Base-by-base conservation (phyloP, 2,113 vertebrate species). In the Prolemur simus region DNA sequence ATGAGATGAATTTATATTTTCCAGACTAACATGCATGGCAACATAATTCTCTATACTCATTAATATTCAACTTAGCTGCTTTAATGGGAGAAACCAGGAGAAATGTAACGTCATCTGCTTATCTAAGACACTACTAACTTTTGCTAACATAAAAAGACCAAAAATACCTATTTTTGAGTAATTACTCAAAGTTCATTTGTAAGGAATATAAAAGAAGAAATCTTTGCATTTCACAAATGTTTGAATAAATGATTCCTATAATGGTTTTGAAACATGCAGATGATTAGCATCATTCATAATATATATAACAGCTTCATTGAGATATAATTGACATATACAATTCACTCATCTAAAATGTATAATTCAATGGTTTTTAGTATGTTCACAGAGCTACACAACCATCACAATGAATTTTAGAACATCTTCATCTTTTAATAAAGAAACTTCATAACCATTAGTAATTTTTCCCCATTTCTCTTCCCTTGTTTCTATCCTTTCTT, bases 1-100 rank as follows among this genome's bases (percentile, higher is more conserved):
- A 98, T 98, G 96, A 94, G 96, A 98, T 98, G 89, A 98, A 98
- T 98, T 98, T 98, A 98, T 98, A 98, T 98, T 99, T 99, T 98
- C 97, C 97, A 98, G 95, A 97, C 97, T 98, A 99, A 98, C 98
- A 98, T 96, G 95, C 97, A 98, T 98, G 98, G 98, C 98, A 98
- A 98, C 98, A 98, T 98, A 98, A 97, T 98, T 99, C 94, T 98
- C 91, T 98, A 98, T 97, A 97, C 88, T 98, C 94, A 98, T 98
- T 98, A 98, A 98, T 98, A 98, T 98, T 98, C 98, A 94, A 92
- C 94, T 97, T 98, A 98, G 95, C 92, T 97, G 88, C 97, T 98
- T 98, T 98, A 98, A 98, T 98, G 96, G 98, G 97, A 96, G 85
- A 97, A 98, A 97, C 0, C 60, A 96, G 96, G 89, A 98, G 95